Conservation (phyloP, 2,888 invertebrate genomes). For the Limnephilus auricula region DNA sequence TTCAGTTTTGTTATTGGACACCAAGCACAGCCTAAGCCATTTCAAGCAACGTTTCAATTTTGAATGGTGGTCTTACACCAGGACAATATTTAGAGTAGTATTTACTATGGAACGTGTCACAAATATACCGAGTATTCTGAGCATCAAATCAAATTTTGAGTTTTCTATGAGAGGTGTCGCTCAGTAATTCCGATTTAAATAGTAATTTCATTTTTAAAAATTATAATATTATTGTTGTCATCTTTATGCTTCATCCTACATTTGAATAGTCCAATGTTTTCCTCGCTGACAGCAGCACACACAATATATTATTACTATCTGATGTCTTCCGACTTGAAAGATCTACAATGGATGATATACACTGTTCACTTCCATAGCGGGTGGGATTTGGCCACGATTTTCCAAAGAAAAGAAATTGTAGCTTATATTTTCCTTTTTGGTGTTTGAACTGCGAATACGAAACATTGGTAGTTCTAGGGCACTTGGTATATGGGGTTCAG, state of each 20-base stretch:
- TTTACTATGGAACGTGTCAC: no score
- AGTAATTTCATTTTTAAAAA: no score
- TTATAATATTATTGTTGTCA: neutral
- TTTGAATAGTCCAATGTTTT: neutral
- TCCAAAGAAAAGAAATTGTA: neutral
- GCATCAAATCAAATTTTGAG: no score
- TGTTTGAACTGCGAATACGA: neutral
- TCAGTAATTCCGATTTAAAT: no score
- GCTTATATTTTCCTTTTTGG: neutral
- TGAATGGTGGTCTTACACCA: no score
- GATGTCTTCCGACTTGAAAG: neutral
- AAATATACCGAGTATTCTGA: no score
- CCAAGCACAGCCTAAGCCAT: no score
- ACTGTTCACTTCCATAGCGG: neutral
- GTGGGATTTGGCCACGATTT: neutral
- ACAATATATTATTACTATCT: constrained; percentile 2
- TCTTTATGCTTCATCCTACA: neutral
- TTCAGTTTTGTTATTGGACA: no score
- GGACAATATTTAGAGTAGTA: no score
- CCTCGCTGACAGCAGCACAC: neutral
- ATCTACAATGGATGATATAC: neutral
- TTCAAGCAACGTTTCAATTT: no score
- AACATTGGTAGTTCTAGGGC: neutral
- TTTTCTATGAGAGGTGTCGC: no score
- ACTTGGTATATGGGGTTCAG: neutral